Conservation (phyloP, 2,113 vertebrate species). For the Burhinus bistriatus region DNA sequence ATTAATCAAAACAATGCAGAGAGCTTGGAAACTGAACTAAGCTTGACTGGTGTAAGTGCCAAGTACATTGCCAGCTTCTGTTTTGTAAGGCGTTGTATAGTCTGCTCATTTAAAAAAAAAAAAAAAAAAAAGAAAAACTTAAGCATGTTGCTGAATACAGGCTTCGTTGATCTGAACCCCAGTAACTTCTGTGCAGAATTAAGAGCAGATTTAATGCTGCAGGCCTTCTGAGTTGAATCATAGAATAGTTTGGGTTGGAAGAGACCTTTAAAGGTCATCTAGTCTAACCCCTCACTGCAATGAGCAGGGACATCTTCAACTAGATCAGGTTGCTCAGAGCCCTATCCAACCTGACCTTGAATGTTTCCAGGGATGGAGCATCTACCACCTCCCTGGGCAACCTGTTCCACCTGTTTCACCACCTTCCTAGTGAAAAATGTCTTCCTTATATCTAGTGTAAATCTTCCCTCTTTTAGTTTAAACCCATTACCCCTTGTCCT, state of each 20-base stretch:
- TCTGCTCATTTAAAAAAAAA: too few relatives aligned
- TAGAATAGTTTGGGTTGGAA: neutral
- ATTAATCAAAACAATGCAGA: neutral
- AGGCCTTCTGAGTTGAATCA: neutral
- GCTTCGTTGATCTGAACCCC: neutral
- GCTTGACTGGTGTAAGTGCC: neutral
- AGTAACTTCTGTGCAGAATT: neutral
- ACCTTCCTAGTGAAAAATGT: too few relatives aligned
- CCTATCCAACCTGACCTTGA: neutral
- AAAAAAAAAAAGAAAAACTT: neutral
- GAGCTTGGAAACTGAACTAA: neutral
- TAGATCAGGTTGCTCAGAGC: neutral
- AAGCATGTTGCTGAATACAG: neutral
- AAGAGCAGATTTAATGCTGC: neutral
- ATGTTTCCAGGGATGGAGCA: neutral
- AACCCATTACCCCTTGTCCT: too few relatives aligned
- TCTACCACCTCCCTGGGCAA: too few relatives aligned
- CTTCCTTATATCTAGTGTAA: too few relatives aligned
- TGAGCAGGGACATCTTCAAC: neutral
- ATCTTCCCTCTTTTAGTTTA: too few relatives aligned
- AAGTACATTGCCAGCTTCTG: neutral
- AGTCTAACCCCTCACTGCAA: neutral
- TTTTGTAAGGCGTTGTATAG: neutral
- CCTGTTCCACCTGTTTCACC: too few relatives aligned
- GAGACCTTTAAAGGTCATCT: neutral